Evolutionary conservation across 2,888 invertebrate genomes (phyloP), one percentile per base, ranked within the genome.

Genomic region (Sipha maydis): DNA sequence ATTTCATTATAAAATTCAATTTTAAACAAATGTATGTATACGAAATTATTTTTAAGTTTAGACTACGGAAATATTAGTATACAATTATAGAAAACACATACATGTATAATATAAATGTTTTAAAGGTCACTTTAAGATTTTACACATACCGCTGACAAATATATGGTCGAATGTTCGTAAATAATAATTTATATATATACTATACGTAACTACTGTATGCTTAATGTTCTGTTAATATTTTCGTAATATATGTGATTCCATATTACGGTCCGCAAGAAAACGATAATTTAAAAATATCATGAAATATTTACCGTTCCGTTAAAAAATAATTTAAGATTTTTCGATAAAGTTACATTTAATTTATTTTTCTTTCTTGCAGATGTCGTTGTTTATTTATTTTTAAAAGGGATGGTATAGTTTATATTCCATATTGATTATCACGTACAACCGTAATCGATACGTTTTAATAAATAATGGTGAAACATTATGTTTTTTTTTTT

Each of bases 291-390:
- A 83, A 83, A 83, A 73, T 34, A 48, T 34, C 56, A 11, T 56
- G 48, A 73, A 73, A 83, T 83, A 83, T 73, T 17, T 69, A 54
- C 67, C 9, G 11, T 34, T 7, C 67, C 8, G 21, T 8, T 34
- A 41, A 76, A 77, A 77, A 77, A 61, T 67, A 80, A 80, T 67
- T 38, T n/a, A 67, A 54, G 83, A 83, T 83, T 54, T 83, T 17
- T 3, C 54, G 56, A 73, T 83, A 56, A 54, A 54, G n/a, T 17
- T 48, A 5, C 14, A 67, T 38, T 38, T 11, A 11, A 80, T 38
- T 38, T 38, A 61, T 80, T 38, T 54, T 56, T 48, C 41, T n/a
- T 11, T 25, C 69, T 9, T 11, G 25, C 9, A 9, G 17, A 17
- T 34, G 8, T 48, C 54, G 34, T n/a, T 17, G 61, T 21, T n/a